Base-by-base conservation (phyloP, 2,888 invertebrate species). In the Ormia ochracea region DNA sequence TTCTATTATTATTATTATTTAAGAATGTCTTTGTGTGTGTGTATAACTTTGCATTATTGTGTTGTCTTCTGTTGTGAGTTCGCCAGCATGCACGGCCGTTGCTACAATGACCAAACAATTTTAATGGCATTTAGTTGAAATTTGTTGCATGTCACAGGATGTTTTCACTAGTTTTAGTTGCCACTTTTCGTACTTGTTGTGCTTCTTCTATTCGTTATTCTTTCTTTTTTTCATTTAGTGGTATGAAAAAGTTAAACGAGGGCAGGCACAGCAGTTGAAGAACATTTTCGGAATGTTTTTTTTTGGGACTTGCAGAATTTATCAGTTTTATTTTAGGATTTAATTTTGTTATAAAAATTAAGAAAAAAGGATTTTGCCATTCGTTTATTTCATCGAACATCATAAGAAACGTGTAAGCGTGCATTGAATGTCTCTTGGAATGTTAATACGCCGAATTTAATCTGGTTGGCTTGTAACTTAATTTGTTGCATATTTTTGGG, bases 111-210 rank as follows among this genome's bases (percentile, higher is more conserved):
- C 38, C 54, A 69, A 70, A 77, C 85, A 85, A 84, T 87, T 87
- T 87, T 87, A 38, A 86, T 86, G 87, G 85, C 87, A 87, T 87
- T 87, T 87, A 87, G 87, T 85, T 86, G 86, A 85, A 87, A 85
- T 85, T 82, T 85, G 87, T 86, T 85, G 86, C 87, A 77, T 82
- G 81, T 78, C 68, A 69, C 38, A 56, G 69, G 26, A 77, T 63
- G 63, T 70, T 77, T 77, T 58, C 33, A 69, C 52, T 69, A 48
- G 69, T 76, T 63, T 69, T 69, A 77, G 69, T 69, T 58, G 63
- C 31, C 38, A 54, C 14, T 48, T 69, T 59, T 73, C 21, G n/a
- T 19, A 50, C 48, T 33, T 58, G 28, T 72, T n/a, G n/a, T n/a
- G n/a, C n/a, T n/a, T 33, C 33, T 23, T n/a, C 10, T 26, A 43